These are phyloP conservation scores for Rhodeus uyekii DNA, from an alignment of 2,797 vertebrate genomes.

Conservation along the genomic window DNA sequence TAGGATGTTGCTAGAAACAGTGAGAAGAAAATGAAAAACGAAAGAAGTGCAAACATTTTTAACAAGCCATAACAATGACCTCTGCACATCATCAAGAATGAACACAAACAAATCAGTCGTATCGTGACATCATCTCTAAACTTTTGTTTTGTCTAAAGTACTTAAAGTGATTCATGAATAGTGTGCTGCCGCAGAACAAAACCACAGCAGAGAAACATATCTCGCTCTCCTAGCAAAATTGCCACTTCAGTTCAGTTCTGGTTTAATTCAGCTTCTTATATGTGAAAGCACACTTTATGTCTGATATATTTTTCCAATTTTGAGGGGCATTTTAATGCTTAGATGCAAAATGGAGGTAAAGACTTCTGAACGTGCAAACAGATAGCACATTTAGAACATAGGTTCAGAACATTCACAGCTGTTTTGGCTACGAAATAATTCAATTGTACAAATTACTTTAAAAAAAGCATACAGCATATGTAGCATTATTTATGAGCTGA, in stretches of 20 bases:
- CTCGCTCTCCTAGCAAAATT: conserved; percentile 54
- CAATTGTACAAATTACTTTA: conserved; percentile 62
- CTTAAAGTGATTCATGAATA: conserved; percentile 20
- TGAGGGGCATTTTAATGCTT: conserved; percentile 77
- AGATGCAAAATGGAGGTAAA: conserved; percentile 70
- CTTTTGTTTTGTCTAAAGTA: conserved; percentile 28
- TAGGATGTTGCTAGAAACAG: conserved; percentile 21
- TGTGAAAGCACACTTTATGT: conserved; percentile 75
- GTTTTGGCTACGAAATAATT: conserved; percentile 66
- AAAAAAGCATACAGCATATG: not conserved
- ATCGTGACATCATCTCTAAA: conserved; percentile 41
- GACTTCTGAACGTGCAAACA: conserved; percentile 56
- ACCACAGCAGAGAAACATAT: not conserved
- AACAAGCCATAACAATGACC: conserved; percentile 32
- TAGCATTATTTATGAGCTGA: not conserved
- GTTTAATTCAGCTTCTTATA: conserved; percentile 83
- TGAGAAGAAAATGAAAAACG: conserved; percentile 5
- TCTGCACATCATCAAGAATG: conserved; percentile 35
- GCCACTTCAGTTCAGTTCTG: conserved; percentile 74
- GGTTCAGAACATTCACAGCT: conserved; percentile 77
- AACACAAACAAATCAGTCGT: conserved; percentile 27
- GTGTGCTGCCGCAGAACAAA: not conserved
- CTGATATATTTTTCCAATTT: conserved; percentile 82
- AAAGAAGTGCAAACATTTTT: conserved; percentile 17
- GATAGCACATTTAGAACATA: conserved; percentile 75